Conservation (phyloP, 2,888 invertebrate species). For the Ptychoptera albimana region DNA sequence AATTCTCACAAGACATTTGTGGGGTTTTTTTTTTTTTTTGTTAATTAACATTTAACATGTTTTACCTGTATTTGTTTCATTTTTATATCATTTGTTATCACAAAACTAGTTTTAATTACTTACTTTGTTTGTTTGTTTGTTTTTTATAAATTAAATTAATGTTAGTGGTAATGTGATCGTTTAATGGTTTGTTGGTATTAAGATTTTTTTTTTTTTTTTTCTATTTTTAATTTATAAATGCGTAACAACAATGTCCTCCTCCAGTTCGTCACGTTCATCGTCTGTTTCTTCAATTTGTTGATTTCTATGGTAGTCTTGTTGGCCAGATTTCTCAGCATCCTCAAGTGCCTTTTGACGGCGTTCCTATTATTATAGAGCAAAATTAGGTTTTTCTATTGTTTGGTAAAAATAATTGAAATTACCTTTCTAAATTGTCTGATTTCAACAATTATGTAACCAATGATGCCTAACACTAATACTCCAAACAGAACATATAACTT, state of each 20-base stretch:
- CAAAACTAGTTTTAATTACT: no score
- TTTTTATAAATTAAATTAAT: no score
- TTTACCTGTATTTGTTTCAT: no score
- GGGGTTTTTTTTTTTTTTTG: no score
- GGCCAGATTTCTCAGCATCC: conserved; percentile 36
- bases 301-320: conserved; percentile 14
- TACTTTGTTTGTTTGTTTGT: no score
- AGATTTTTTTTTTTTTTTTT: no score
- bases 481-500: conserved; percentile 72
- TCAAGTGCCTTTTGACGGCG: conserved; percentile 57
- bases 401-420: conserved; percentile 10
- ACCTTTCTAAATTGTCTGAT: conserved; percentile 70
- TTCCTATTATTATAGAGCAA: conserved; percentile 28
- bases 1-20: no score
- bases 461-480: conserved; percentile 55
- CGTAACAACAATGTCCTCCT: conserved; percentile 76
- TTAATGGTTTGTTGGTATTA: background rate
- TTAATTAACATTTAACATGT: no score
- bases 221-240: conserved; percentile 41
- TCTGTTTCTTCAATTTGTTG: conserved; percentile 56
- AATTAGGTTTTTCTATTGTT: no score
- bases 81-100: no score
- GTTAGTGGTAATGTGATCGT: no score
- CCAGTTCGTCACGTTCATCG: conserved; percentile 73
- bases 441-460: conserved; percentile 68